These are phyloP conservation scores for Octonoba sinensis DNA, from an alignment of 2,888 invertebrate species.

Conservation along the genomic window DNA sequence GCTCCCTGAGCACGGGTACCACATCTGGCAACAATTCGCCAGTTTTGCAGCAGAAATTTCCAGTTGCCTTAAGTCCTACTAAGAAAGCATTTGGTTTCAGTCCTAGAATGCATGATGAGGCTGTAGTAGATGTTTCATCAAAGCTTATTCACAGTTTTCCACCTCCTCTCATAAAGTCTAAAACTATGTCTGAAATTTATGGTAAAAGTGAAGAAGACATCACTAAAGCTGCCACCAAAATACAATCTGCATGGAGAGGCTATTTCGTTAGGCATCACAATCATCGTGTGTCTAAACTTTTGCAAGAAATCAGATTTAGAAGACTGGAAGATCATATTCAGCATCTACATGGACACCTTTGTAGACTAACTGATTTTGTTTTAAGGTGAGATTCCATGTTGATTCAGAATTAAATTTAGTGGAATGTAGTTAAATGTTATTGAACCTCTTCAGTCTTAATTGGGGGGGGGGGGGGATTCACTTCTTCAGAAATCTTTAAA, in stretches of 20 bases:
- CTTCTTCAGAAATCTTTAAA: too few relatives aligned
- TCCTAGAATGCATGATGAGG: conserved; percentile 22
- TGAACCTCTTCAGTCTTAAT: not conserved
- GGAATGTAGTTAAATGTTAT: not conserved
- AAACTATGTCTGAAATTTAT: conserved; percentile 53
- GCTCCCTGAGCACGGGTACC: conserved; percentile 40
- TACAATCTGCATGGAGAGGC: conserved; percentile 89
- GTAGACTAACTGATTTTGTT: conserved; percentile 57
- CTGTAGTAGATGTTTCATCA: conserved; percentile 14
- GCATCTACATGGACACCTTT: conserved; percentile 56
- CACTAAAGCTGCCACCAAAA: conserved; percentile 79
- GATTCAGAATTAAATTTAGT: not conserved
- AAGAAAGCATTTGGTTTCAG: conserved; percentile 44
- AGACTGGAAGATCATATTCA: conserved; percentile 63
- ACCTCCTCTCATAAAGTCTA: conserved; percentile 29
- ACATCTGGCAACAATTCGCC: conserved; percentile 50
- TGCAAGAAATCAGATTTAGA: conserved; percentile 61
- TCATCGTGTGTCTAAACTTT: conserved; percentile 36
- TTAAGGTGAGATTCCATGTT: conserved; percentile 20
- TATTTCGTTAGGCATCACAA: conserved; percentile 69
- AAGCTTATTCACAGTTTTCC: conserved; percentile 14
- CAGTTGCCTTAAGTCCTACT: conserved; percentile 42
- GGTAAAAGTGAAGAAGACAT: conserved; percentile 56
- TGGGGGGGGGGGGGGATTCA: not conserved
- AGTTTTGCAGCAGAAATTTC: conserved; percentile 36